Percentiles rank a stretch among this genome's conserved stretches.
phyloP scores from a whole-genome alignment of 2,113 vertebrate species.

The Chlorodrepanis virens region DNA sequence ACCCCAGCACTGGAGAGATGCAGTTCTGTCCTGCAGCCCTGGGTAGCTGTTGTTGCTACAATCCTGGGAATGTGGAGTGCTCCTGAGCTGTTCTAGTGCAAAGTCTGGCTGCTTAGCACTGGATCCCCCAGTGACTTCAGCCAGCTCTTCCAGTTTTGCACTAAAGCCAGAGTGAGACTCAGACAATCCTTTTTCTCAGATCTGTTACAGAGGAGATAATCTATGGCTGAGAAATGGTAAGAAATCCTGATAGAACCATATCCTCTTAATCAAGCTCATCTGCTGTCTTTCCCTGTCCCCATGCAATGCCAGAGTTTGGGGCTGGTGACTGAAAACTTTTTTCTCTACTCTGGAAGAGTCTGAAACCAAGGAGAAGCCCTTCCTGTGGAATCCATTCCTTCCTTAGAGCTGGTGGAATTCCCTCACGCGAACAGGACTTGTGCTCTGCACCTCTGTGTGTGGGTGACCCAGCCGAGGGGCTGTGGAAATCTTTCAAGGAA shows the following conservation, averaged over 20 bases:
- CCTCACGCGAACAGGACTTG: neutral
- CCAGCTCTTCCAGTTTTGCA: neutral
- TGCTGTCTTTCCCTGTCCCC: accelerated
- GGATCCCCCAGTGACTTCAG: neutral
- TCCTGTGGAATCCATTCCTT: neutral
- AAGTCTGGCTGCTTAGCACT: neutral
- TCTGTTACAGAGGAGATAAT: neutral
- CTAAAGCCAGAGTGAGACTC: neutral
- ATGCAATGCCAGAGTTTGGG: neutral
- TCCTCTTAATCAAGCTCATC: neutral
- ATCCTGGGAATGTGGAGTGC: neutral
- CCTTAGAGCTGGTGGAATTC: neutral
- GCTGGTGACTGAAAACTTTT: neutral
- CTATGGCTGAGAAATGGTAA: neutral
- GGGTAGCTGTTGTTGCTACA: neutral
- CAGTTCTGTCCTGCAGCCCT: accelerated
- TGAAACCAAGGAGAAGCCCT: neutral
- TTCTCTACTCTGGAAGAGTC: neutral
- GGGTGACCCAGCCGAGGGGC: neutral
- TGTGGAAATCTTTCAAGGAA: neutral
- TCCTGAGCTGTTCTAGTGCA: neutral
- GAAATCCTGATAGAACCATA: neutral
- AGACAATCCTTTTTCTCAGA: neutral
- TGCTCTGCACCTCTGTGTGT: accelerated
- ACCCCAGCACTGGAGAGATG: accelerated